A percentile compares a stretch with the other conserved stretches of the same genome.
phyloP scores from a whole-genome alignment of 2,113 vertebrate genomes.

The Rhabdomys dilectus region DNA sequence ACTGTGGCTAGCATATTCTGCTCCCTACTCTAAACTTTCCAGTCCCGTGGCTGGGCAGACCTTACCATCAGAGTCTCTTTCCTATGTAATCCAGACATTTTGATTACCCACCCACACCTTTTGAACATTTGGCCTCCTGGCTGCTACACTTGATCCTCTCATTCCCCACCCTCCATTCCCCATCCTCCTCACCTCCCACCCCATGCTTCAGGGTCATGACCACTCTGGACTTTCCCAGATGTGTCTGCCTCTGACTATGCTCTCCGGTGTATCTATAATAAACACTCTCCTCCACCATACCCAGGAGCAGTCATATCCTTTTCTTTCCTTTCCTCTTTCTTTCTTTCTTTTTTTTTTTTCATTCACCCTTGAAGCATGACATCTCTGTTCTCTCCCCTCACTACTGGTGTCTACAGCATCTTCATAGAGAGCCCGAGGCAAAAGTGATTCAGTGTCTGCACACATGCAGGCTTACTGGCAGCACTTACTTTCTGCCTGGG shows the following conservation, averaged over 20 bases:
- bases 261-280: neutral
- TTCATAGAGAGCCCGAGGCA: neutral
- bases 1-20: neutral
- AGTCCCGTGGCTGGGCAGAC: neutral
- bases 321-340: neutral
- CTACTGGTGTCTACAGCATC: neutral
- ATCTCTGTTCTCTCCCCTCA: neutral
- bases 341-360: neutral
- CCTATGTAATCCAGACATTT: neutral
- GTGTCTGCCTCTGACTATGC: neutral
- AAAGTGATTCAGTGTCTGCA: neutral
- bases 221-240: neutral
- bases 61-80: neutral
- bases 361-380: neutral
- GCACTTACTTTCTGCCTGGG: conserved; percentile 4
- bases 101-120: neutral
- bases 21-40: neutral
- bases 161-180: neutral
- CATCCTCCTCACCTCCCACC: neutral
- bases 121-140: neutral
- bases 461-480: neutral
- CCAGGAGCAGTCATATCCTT: neutral
- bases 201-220: neutral
- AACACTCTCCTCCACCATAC: neutral
- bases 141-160: neutral